These are phyloP conservation scores for Serinus canaria DNA, from an alignment of 2,113 vertebrate species.

Conservation along the genomic window DNA sequence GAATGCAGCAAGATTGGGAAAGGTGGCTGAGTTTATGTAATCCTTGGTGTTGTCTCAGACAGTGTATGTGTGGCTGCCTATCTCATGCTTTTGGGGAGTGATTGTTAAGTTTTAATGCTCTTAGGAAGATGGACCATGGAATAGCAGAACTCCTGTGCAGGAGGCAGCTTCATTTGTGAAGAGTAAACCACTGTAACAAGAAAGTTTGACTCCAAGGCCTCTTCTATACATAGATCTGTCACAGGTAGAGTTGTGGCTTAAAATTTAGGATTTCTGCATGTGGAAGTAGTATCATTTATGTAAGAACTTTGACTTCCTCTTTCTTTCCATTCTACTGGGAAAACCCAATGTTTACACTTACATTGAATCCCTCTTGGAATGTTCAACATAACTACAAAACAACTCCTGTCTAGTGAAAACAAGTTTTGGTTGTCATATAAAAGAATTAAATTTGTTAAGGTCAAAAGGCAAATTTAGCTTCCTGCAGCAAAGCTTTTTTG, in stretches of 20 bases:
- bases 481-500: conserved; percentile 15
- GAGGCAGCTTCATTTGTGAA: background rate
- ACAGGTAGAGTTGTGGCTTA: background rate
- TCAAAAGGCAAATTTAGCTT: conserved; percentile 40
- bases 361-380: background rate
- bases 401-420: conserved; percentile 18
- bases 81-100: background rate
- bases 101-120: background rate
- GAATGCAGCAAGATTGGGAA: background rate
- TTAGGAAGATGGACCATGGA: background rate
- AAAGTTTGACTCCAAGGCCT: background rate
- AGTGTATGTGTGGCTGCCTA: background rate
- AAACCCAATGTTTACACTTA: background rate
- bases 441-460: background rate
- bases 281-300: background rate
- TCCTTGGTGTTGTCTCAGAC: background rate
- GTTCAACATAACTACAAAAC: background rate
- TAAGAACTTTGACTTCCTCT: background rate
- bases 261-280: background rate
- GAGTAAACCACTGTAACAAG: background rate
- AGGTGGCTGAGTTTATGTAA: background rate
- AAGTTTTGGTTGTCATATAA: background rate
- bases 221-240: background rate
- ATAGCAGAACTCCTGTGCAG: background rate
- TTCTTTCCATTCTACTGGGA: background rate